A percentile compares a stretch with the other conserved stretches of the same genome.
Evolutionary conservation across 2,888 invertebrate species (phyloP).

Genomic region (Drosophila multiciliata): DNA sequence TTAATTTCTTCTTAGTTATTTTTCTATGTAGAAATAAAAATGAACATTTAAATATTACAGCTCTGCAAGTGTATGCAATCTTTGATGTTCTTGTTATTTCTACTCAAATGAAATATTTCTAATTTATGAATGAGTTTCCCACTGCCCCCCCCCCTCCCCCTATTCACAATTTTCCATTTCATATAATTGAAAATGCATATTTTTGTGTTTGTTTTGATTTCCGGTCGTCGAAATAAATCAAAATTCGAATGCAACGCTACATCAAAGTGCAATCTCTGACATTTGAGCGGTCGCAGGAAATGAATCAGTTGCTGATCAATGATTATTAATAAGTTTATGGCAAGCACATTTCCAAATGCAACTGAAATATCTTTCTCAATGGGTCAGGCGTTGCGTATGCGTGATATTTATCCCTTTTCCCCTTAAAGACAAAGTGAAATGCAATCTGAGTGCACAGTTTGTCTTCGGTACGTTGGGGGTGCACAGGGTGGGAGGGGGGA

Average conservation of each 20-base stretch:
- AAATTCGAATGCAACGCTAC: constrained; percentile 31
- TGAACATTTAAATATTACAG: background rate
- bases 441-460: constrained; percentile 9
- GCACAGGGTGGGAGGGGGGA: background rate
- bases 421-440: constrained; percentile 1
- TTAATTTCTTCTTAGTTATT: background rate
- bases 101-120: constrained; percentile 6
- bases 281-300: constrained; percentile 66
- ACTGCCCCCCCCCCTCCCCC: background rate
- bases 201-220: constrained; percentile 50
- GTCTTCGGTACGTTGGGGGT: background rate
- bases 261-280: constrained; percentile 64
- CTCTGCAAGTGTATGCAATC: background rate
- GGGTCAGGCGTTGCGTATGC: constrained; percentile 50
- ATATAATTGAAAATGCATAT: constrained; percentile 27
- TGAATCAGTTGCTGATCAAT: constrained; percentile 48
- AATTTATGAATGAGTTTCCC: constrained; percentile 56
- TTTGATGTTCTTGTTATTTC: background rate
- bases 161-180: background rate
- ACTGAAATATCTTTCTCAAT: constrained; percentile 5
- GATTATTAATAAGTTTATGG: constrained; percentile 37
- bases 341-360: background rate
- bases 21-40: background rate
- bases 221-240: constrained; percentile 60
- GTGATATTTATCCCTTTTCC: constrained; percentile 39